Conservation (phyloP, 2,797 vertebrate species). For the Carapus acus region DNA sequence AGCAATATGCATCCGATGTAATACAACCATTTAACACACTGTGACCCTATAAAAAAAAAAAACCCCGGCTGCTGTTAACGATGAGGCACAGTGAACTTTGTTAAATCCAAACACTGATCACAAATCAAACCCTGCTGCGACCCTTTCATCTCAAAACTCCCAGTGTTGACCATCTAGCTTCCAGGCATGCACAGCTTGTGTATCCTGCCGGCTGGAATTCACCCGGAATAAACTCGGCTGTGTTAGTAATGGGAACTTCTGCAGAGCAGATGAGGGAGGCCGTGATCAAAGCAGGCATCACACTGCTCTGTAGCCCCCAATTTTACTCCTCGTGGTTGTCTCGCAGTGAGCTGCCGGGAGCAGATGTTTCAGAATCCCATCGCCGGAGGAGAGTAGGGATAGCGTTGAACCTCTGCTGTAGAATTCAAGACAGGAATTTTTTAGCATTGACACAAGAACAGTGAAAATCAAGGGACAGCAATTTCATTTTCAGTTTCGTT, state of each 20-base stretch:
- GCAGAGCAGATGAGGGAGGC: slow-evolving; percentile 26
- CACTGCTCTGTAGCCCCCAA: slow-evolving; percentile 18
- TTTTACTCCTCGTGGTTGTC: slow-evolving; percentile 18
- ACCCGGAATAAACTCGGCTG: slow-evolving; percentile 10
- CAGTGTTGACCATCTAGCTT: no score
- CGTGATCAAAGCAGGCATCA: slow-evolving; percentile 18
- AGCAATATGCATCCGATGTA: no score
- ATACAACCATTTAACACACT: no score
- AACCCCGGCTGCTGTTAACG: no score
- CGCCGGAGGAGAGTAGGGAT: slow-evolving; percentile 4
- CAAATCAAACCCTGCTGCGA: slow-evolving; percentile 16
- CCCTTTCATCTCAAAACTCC: slow-evolving; percentile 4
- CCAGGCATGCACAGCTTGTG: no score
- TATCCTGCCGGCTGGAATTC: slow-evolving; percentile 6
- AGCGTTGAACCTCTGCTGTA: slow-evolving; percentile 2
- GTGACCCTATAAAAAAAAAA: no score
- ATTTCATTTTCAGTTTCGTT: not conserved
- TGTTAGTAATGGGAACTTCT: slow-evolving; percentile 14
- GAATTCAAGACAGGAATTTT: not conserved
- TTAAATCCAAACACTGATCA: slow-evolving; percentile 46
- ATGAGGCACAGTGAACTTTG: no score
- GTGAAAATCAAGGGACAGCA: not conserved
- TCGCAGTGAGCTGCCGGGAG: slow-evolving; percentile 23
- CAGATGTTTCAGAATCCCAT: slow-evolving; percentile 34
- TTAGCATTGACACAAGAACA: slow-evolving; percentile 19